These are phyloP conservation scores for Alces alces DNA, from an alignment of 2,113 vertebrate species.

Conservation along the genomic window DNA sequence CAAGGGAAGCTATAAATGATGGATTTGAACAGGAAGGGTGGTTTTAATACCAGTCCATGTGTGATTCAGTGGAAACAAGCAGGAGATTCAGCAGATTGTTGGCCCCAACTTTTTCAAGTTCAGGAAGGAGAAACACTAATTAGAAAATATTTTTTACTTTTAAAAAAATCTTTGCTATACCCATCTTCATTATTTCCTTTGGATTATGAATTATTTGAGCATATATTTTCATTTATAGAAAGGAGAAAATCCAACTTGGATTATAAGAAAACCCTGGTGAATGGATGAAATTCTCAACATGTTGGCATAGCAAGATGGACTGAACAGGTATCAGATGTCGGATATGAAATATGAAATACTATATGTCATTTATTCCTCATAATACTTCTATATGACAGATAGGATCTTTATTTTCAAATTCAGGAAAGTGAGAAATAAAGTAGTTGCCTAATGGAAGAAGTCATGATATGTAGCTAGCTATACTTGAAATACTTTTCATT, in stretches of 20 bases:
- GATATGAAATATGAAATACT: neutral
- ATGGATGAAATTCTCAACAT: neutral
- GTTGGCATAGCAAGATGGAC: neutral
- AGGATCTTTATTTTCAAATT: neutral
- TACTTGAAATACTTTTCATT: neutral
- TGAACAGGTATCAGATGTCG: neutral
- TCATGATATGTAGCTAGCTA: neutral
- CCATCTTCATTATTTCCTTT: neutral
- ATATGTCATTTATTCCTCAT: neutral
- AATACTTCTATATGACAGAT: neutral
- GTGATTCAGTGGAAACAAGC: neutral
- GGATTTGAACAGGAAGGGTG: neutral
- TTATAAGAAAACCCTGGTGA: neutral
- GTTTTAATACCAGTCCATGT: neutral
- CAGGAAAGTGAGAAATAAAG: neutral
- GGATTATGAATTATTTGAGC: neutral
- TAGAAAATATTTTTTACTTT: neutral
- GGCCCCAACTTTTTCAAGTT: neutral
- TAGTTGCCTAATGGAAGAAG: neutral
- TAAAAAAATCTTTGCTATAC: neutral
- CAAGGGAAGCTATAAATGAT: neutral
- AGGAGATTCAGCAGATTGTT: neutral
- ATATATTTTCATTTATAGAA: neutral
- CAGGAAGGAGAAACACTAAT: neutral
- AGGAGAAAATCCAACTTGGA: neutral